Conservation (phyloP, 2,113 vertebrate genomes). For the Epinephelus cyanopodus region DNA sequence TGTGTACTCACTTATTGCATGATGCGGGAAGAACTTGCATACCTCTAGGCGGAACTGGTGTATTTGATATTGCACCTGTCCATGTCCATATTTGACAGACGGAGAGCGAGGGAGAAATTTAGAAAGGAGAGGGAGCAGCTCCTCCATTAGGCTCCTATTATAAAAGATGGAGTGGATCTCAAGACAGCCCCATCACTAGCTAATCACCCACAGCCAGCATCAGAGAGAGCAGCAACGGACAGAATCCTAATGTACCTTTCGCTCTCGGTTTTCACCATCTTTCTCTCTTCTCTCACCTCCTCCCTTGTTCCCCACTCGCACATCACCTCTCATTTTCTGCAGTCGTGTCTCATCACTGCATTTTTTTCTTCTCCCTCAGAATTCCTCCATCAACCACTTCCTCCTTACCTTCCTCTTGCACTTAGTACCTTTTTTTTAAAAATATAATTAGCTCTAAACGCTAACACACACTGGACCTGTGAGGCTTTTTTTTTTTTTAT, state of each 20-base stretch:
- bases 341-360: constrained; percentile 40
- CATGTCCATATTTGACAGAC: constrained; percentile 37
- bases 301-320: constrained; percentile 30
- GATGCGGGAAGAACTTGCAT: constrained; percentile 2
- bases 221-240: constrained; percentile 58
- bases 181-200: constrained; percentile 73
- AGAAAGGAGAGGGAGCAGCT: constrained; percentile 33
- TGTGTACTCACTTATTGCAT: constrained; percentile 15
- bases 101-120: not conserved
- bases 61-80: constrained; percentile 43
- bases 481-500: constrained; percentile 20
- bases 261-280: constrained; percentile 25
- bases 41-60: constrained; percentile 28
- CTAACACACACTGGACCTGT: constrained; percentile 2
- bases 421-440: not conserved
- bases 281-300: constrained; percentile 37
- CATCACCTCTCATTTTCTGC: constrained; percentile 44
- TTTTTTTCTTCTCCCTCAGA: not conserved
- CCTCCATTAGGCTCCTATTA: constrained; percentile 72
- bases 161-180: constrained; percentile 70
- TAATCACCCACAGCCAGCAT: constrained; percentile 70
- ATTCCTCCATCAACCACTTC: constrained; percentile 25
- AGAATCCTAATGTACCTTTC: constrained; percentile 70
- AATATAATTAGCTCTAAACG: constrained; percentile 24
- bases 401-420: not conserved